phyloP scores from a whole-genome alignment of 2,797 vertebrate species.

The Psittacula echo region DNA sequence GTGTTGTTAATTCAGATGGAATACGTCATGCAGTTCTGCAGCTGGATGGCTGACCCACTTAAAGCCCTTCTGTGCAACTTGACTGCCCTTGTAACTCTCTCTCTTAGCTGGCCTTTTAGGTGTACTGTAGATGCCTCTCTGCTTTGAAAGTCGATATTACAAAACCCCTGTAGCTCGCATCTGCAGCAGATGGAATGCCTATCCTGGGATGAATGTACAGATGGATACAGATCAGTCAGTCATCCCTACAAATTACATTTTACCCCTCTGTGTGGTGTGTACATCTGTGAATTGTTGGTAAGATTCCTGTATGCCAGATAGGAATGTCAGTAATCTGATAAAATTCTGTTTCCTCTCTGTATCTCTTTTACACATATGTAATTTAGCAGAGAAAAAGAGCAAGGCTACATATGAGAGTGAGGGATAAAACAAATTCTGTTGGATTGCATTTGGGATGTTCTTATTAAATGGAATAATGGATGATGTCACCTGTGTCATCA shows the following conservation, averaged over 20 bases:
- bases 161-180: constrained; percentile 30
- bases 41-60: constrained; percentile 43
- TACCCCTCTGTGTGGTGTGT: not conserved
- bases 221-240: constrained; percentile 46
- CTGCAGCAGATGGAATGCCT: constrained; percentile 62
- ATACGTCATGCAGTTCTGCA: constrained; percentile 26
- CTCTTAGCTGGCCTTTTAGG: not conserved
- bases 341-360: not conserved
- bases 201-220: constrained; percentile 18
- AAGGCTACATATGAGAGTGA: not conserved
- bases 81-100: not conserved
- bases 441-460: not conserved
- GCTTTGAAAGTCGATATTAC: not conserved
- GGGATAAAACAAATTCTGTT: not conserved
- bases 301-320: not conserved
- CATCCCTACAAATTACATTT: constrained; percentile 52
- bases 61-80: constrained; percentile 10
- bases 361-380: not conserved
- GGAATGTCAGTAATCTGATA: not conserved
- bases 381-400: not conserved
- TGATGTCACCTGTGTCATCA: not conserved
- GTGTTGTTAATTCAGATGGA: constrained; percentile 38
- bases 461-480: not conserved
- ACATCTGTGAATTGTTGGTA: constrained; percentile 38
- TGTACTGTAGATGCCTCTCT: constrained; percentile 19